Percentiles rank a stretch among this genome's conserved stretches.
These are phyloP conservation scores for Echeneis naucrates DNA, from an alignment of 2,797 vertebrate species.

Conservation along the genomic window DNA sequence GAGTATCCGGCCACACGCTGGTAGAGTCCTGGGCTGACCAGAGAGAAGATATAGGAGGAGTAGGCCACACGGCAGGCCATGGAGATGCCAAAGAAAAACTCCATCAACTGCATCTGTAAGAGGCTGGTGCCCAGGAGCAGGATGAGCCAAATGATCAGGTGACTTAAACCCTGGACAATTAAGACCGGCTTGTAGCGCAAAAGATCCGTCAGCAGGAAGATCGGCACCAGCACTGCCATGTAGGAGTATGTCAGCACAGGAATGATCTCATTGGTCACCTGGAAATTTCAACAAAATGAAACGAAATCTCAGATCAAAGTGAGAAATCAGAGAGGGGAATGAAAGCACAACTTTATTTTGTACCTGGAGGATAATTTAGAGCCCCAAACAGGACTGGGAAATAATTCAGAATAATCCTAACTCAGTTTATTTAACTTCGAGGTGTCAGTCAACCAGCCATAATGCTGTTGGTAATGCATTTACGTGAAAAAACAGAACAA, in stretches of 20 bases:
- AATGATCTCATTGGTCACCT: slow-evolving; percentile 95
- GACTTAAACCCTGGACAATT: slow-evolving; percentile 91
- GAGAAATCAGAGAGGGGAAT: neutral
- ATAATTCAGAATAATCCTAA: no score
- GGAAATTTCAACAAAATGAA: slow-evolving; percentile 15
- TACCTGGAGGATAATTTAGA: neutral
- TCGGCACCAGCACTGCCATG: slow-evolving; percentile 91
- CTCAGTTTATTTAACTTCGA: no score
- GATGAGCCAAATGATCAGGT: slow-evolving; percentile 91
- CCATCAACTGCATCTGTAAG: slow-evolving; percentile 95
- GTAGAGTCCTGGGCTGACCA: slow-evolving; percentile 87
- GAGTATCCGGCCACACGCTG: slow-evolving; percentile 95
- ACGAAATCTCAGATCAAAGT: neutral
- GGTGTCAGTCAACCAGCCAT: no score
- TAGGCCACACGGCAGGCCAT: slow-evolving; percentile 97
- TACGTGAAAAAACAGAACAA: no score
- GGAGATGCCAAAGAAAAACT: slow-evolving; percentile 94
- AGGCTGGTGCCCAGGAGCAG: slow-evolving; percentile 85
- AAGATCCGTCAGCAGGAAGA: slow-evolving; percentile 94
- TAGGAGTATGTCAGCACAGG: slow-evolving; percentile 94
- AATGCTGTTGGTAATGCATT: no score
- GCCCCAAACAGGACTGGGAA: neutral
- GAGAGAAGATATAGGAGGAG: slow-evolving; percentile 97
- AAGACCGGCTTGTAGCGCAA: slow-evolving; percentile 95
- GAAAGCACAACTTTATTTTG: neutral